Evolutionary conservation across 1,140 invertebrate genomes (phyloP).

Genomic region (Leptinotarsa defecta): DNA sequence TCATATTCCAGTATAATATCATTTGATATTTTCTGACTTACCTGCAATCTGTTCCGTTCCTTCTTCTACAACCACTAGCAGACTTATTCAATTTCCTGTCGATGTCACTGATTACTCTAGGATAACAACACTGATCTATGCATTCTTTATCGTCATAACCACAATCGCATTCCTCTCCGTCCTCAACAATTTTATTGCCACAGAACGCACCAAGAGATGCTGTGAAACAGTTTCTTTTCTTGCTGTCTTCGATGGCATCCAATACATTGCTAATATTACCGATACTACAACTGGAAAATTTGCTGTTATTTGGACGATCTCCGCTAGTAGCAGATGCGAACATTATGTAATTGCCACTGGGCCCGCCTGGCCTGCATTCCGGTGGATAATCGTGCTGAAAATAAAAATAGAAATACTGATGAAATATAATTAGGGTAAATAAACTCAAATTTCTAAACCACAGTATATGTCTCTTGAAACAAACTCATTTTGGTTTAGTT

Average conservation of each 20-base stretch:
- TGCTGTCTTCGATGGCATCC: constrained; percentile 86
- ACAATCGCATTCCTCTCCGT: constrained; percentile 97
- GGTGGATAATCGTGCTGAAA: constrained; percentile 92
- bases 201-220: constrained; percentile 94
- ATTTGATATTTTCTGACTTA: constrained; percentile 40
- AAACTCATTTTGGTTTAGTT: no score
- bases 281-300: constrained; percentile 91
- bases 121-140: constrained; percentile 90
- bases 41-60: constrained; percentile 82
- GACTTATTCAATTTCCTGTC: constrained; percentile 72
- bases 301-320: constrained; percentile 91
- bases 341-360: constrained; percentile 95
- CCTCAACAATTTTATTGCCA: constrained; percentile 98
- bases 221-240: constrained; percentile 95
- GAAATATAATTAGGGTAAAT: neutral
- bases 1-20: no score
- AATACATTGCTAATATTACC: constrained; percentile 94
- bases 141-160: constrained; percentile 95
- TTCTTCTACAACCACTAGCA: constrained; percentile 80
- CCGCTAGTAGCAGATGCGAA: constrained; percentile 95
- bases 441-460: no score
- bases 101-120: constrained; percentile 72
- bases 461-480: no score
- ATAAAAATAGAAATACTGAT: constrained; percentile 17
- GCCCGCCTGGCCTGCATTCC: constrained; percentile 87